phyloP scores from a whole-genome alignment of 2,888 invertebrate genomes.

The Microctonus aethiopoides region DNA sequence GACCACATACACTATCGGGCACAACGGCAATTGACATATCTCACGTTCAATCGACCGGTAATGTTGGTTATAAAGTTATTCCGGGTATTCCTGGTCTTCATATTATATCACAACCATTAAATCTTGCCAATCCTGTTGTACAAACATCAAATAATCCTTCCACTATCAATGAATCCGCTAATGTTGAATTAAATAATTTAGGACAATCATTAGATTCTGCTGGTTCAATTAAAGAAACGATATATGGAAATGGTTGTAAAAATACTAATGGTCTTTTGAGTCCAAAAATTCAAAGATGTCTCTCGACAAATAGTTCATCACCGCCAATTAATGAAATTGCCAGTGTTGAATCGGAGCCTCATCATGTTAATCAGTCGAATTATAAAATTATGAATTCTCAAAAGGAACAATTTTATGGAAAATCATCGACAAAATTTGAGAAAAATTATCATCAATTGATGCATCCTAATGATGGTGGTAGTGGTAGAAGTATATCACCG shows the following conservation, averaged over 20 bases:
- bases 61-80: constrained; percentile 54
- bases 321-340: constrained; percentile 43
- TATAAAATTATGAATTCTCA: constrained; percentile 45
- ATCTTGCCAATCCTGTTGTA: constrained; percentile 58
- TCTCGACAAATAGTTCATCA: constrained; percentile 36
- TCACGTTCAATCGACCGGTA: constrained; percentile 46
- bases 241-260: constrained; percentile 45
- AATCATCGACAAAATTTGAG: constrained; percentile 34
- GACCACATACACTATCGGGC: constrained; percentile 75
- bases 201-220: constrained; percentile 57
- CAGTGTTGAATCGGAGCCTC: constrained; percentile 46
- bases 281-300: constrained; percentile 49
- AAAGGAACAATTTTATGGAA: constrained; percentile 46
- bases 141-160: constrained; percentile 48
- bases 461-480: constrained; percentile 43
- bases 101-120: constrained; percentile 52
- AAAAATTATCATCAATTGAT: not conserved
- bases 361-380: constrained; percentile 49
- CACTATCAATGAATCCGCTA: constrained; percentile 50
- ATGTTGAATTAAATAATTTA: constrained; percentile 31
- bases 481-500: constrained; percentile 46
- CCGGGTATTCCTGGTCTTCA: constrained; percentile 59
- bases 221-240: constrained; percentile 57
- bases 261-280: constrained; percentile 44
- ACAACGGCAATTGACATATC: constrained; percentile 63